phyloP scores from a whole-genome alignment of 2,888 invertebrate species.

The Pseudococcus longispinus region DNA sequence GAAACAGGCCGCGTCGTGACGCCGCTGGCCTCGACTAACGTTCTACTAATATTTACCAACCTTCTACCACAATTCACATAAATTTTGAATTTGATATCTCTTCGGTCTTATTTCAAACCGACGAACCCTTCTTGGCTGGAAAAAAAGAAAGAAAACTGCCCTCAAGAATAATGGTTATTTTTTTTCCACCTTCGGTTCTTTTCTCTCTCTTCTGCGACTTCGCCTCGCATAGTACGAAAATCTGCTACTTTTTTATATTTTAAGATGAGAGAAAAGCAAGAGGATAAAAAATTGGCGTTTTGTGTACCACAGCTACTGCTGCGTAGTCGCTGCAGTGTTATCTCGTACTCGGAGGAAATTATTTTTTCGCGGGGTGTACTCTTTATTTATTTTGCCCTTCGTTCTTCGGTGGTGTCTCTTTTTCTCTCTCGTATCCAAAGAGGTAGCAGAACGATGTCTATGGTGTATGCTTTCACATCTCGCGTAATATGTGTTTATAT shows the following conservation, averaged over 20 bases:
- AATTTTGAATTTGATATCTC: slow-evolving; percentile 56
- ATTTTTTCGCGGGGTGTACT: background rate
- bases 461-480: background rate
- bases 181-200: background rate
- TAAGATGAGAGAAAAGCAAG: background rate
- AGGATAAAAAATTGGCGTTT: background rate
- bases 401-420: too few species aligned
- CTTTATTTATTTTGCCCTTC: background rate
- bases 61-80: slow-evolving; percentile 56
- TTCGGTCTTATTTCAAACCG: slow-evolving; percentile 45
- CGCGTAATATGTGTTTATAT: background rate
- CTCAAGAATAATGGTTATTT: slow-evolving; percentile 40
- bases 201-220: background rate
- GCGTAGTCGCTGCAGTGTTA: background rate
- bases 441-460: background rate
- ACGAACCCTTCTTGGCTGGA: background rate
- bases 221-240: background rate
- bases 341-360: background rate
- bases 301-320: background rate
- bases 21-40: slow-evolving; percentile 53
- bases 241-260: slow-evolving; percentile 1
- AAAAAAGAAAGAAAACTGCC: slow-evolving; percentile 51
- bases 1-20: slow-evolving; percentile 44
- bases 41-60: slow-evolving; percentile 56
- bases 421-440: background rate